These are phyloP conservation scores for Antheraea assamensis DNA, from an alignment of 2,888 invertebrate genomes.

Conservation along the genomic window DNA sequence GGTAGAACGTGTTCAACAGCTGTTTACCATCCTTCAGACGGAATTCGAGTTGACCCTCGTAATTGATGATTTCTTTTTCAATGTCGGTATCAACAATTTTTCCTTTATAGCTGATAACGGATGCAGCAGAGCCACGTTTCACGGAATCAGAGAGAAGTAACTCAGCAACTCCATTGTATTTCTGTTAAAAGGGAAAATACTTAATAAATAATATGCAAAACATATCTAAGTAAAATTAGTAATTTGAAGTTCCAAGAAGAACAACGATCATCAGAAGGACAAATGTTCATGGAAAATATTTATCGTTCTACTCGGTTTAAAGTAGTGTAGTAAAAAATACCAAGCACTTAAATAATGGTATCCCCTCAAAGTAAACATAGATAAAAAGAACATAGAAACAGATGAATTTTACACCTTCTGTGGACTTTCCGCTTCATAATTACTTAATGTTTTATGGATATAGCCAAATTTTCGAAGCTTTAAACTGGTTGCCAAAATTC, in stretches of 20 bases:
- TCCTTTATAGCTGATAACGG: slow-evolving; percentile 59
- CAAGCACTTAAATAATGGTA: no score
- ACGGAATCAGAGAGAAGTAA: slow-evolving; percentile 57
- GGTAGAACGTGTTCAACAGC: slow-evolving; percentile 50
- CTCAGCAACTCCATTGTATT: slow-evolving; percentile 57
- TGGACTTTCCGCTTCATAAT: no score
- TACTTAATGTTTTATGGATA: no score
- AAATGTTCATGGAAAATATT: neutral
- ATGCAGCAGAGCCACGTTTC: slow-evolving; percentile 62
- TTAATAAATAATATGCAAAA: neutral
- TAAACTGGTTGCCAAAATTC: no score
- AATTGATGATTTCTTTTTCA: slow-evolving; percentile 53
- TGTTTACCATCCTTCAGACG: slow-evolving; percentile 63
- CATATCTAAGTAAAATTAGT: neutral
- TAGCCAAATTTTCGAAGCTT: no score
- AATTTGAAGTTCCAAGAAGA: neutral
- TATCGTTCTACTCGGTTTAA: neutral
- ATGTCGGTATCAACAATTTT: slow-evolving; percentile 58
- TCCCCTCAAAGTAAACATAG: no score
- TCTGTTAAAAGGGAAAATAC: slow-evolving; percentile 35
- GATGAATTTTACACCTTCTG: no score
- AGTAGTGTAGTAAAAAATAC: neutral
- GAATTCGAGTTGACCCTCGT: slow-evolving; percentile 62
- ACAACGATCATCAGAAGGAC: neutral
- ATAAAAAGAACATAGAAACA: no score